Conservation (phyloP, 2,113 vertebrate genomes). For the Elephas maximus region DNA sequence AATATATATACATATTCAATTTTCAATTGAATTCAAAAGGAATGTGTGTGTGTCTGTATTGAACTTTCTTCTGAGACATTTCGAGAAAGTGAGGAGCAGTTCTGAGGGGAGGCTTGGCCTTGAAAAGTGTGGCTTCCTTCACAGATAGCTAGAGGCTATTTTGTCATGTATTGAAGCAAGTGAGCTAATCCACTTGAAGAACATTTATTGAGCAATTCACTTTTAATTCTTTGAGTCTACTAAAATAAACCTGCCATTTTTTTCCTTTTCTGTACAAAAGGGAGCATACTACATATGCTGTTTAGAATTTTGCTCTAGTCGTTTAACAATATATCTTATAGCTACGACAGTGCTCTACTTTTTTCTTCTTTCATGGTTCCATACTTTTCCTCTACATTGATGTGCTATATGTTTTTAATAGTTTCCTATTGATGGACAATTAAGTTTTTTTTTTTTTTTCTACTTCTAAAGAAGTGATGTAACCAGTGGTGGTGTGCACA, state of each 20-base stretch:
- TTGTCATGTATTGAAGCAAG: neutral
- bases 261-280: neutral
- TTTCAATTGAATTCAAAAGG: neutral
- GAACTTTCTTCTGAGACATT: neutral
- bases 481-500: neutral
- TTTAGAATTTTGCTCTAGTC: neutral
- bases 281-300: neutral
- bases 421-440: neutral
- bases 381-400: neutral
- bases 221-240: neutral
- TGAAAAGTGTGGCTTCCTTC: neutral
- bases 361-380: neutral
- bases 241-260: neutral
- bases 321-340: neutral
- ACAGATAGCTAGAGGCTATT: neutral
- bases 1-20: neutral
- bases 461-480: neutral
- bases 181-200: neutral
- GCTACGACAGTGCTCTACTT: neutral
- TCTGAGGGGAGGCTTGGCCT: neutral
- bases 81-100: neutral
- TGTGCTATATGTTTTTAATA: neutral
- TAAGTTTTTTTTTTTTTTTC: neutral
- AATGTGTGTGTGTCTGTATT: too few species aligned
- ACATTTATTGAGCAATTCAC: neutral